Percentiles rank a stretch among this genome's conserved stretches.
Evolutionary conservation across 2,888 invertebrate genomes (phyloP).

Genomic region (Nephrocerus scutellatus): DNA sequence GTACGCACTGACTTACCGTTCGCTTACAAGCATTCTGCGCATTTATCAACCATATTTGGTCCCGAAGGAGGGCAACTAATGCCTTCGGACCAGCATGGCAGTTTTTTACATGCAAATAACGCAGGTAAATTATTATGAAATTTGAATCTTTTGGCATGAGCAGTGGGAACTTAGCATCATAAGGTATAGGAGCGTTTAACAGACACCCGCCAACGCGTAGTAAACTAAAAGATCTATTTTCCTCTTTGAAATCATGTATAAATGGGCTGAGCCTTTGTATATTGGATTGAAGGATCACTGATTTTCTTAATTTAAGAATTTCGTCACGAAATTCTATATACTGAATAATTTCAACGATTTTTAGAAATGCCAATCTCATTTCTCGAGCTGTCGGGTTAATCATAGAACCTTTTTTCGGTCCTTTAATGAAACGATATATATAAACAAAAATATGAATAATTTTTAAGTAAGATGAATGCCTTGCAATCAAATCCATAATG

Average conservation of each 20-base stretch:
- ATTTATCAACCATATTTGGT: conserved; percentile 15
- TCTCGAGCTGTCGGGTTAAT: background rate
- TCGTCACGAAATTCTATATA: background rate
- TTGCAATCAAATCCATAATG: conserved; percentile 1
- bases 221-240: background rate
- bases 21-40: conserved; percentile 10
- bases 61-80: conserved; percentile 16
- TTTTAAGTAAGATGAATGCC: conserved; percentile 1
- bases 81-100: conserved; percentile 16
- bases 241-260: background rate
- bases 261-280: conserved; percentile 3
- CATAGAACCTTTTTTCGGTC: background rate
- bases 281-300: background rate
- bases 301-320: background rate
- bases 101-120: conserved; percentile 12
- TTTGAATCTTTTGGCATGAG: conserved; percentile 25
- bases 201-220: conserved; percentile 7
- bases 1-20: conserved; percentile 15
- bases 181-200: conserved; percentile 19
- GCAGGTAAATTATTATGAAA: conserved; percentile 13
- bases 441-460: conserved; percentile 1
- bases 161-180: conserved; percentile 26
- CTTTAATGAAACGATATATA: conserved; percentile 6
- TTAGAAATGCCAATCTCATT: conserved; percentile 2
- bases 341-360: conserved; percentile 1